Percentiles rank a stretch among this genome's conserved stretches.
Conservation (phyloP, 2,113 vertebrate genomes). For the Oryzias javanicus region DNA sequence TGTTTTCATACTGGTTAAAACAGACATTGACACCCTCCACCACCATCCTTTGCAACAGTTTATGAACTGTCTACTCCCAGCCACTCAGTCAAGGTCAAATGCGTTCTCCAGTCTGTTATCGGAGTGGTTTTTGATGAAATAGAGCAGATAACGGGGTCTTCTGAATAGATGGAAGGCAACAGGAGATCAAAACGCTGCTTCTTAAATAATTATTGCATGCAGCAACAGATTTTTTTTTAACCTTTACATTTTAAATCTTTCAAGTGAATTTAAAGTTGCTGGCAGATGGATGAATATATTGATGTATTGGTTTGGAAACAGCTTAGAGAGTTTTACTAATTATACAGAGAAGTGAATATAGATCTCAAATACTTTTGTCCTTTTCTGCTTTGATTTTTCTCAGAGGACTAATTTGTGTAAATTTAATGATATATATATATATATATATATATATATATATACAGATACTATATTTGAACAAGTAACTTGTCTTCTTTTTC, state of each 20-base stretch:
- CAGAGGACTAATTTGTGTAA: neutral
- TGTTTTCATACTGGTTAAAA: neutral
- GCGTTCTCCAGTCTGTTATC: conserved; percentile 91
- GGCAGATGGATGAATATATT: conserved; percentile 15
- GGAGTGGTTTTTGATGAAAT: conserved; percentile 86
- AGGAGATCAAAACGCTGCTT: conserved; percentile 86
- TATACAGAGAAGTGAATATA: neutral
- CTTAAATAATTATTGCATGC: conserved; percentile 91
- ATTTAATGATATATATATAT: neutral
- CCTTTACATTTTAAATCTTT: conserved; percentile 69
- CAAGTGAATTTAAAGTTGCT: conserved; percentile 13
- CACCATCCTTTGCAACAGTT: conserved; percentile 48
- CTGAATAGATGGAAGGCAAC: conserved; percentile 83
- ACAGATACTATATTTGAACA: too few species aligned
- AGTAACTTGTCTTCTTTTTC: too few species aligned
- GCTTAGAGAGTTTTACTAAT: neutral
- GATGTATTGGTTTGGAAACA: conserved; percentile 21
- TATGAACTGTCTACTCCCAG: conserved; percentile 73
- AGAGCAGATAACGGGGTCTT: conserved; percentile 87
- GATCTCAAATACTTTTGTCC: conserved; percentile 9
- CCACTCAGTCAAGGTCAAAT: conserved; percentile 87
- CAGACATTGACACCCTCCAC: conserved; percentile 32
- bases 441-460: too few species aligned
- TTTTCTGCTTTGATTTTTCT: conserved; percentile 24
- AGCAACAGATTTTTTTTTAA: conserved; percentile 86